phyloP scores from a whole-genome alignment of 2,888 invertebrate species.

The Phyllotreta cruciferae region DNA sequence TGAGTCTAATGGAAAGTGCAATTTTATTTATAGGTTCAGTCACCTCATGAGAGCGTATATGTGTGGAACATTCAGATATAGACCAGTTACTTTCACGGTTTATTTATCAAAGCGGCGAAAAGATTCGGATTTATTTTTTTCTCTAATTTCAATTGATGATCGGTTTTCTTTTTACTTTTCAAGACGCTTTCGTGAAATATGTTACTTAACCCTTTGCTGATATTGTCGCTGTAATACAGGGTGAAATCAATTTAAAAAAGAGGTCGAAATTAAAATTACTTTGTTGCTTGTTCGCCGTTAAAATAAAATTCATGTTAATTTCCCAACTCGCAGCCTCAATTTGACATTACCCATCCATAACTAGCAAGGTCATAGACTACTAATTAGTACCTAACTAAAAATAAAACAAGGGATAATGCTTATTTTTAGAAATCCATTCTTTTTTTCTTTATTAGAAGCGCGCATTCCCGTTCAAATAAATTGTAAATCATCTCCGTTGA shows the following conservation, averaged over 20 bases:
- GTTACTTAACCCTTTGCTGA: too few relatives aligned
- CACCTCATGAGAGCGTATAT: slow-evolving; percentile 21
- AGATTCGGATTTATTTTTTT: slow-evolving; percentile 19
- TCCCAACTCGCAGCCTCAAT: slow-evolving; percentile 22
- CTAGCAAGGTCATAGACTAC: slow-evolving; percentile 29
- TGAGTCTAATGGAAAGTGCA: slow-evolving; percentile 31
- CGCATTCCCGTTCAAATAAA: slow-evolving; percentile 1
- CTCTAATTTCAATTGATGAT: slow-evolving; percentile 1
- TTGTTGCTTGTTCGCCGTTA: too few relatives aligned
- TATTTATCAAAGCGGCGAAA: slow-evolving; percentile 27
- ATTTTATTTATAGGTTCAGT: slow-evolving; percentile 35
- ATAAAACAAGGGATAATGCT: slow-evolving; percentile 27
- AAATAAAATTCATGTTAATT: slow-evolving; percentile 5
- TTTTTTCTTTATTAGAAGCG: slow-evolving; percentile 14
- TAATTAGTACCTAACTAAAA: slow-evolving; percentile 28
- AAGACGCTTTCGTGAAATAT: too few relatives aligned
- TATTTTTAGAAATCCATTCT: slow-evolving; percentile 10
- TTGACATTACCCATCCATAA: slow-evolving; percentile 29
- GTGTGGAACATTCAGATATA: slow-evolving; percentile 26
- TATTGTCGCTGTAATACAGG: too few relatives aligned
- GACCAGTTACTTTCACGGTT: slow-evolving; percentile 24
- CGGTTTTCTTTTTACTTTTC: not conserved
- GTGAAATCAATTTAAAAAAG: too few relatives aligned
- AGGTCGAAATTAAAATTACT: too few relatives aligned
- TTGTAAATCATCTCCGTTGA: slow-evolving; percentile 13